Evolutionary conservation across 2,113 vertebrate genomes (phyloP).

Genomic region (human): GRCh38 chr6:71980501-71981000

Average conservation of each 20-base stretch:
- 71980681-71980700: conserved; percentile 43
- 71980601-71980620: background rate
- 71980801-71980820: background rate
- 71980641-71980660: conserved; percentile 22
- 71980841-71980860: background rate
- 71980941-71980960: background rate
- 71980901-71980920: background rate
- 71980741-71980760: conserved; percentile 36
- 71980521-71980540: background rate
- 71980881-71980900: background rate
- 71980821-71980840: background rate
- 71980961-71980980: background rate
- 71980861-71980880: background rate
- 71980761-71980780: background rate
- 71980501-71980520: background rate
- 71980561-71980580: background rate
- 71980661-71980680: background rate
- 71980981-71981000: background rate
- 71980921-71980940: background rate
- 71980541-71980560: background rate
- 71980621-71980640: background rate
- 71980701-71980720: conserved; percentile 12
- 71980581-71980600: background rate
- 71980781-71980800: background rate
- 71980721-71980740: conserved; percentile 39